These are phyloP conservation scores for Enteromius paludinosus DNA, from an alignment of 2,797 vertebrate species.

Conservation along the genomic window DNA sequence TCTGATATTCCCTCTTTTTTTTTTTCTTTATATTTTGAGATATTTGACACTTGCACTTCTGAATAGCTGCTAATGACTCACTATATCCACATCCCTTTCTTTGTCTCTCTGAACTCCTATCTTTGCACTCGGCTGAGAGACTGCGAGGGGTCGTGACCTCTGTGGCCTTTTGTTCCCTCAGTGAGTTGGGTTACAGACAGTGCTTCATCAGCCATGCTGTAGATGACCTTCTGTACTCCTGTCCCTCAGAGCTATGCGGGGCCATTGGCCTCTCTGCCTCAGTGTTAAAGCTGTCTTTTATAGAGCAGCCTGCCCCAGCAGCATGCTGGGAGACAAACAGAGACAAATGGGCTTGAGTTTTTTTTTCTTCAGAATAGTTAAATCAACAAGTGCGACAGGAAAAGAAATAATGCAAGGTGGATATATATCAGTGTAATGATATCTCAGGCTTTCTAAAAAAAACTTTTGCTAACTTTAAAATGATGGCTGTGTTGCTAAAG, in stretches of 20 bases:
- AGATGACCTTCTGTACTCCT: conserved; percentile 57
- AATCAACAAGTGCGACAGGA: conserved; percentile 32
- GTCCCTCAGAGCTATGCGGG: conserved; percentile 55
- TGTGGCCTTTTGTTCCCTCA: conserved; percentile 55
- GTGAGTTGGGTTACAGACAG: conserved; percentile 50
- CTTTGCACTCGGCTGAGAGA: conserved; percentile 37
- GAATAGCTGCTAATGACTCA: conserved; percentile 25
- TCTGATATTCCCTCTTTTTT: neutral
- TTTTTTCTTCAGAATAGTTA: conserved; percentile 8
- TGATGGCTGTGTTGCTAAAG: neutral
- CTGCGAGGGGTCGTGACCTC: conserved; percentile 38
- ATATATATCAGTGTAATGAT: neutral
- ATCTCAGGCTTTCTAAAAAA: neutral
- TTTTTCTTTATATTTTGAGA: neutral
- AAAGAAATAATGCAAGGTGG: neutral
- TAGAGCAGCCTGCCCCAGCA: conserved; percentile 53
- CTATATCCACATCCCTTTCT: conserved; percentile 32
- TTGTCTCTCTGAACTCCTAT: conserved; percentile 46
- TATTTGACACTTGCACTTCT: conserved; percentile 19
- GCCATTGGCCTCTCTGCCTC: conserved; percentile 53
- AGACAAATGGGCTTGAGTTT: conserved; percentile 34
- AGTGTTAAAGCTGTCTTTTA: conserved; percentile 57
- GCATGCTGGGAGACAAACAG: conserved; percentile 49
- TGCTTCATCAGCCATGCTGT: conserved; percentile 43
- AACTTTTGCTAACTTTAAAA: neutral